Evolutionary conservation across 2,888 invertebrate genomes (phyloP), one percentile per base, ranked within the genome.

Genomic region (Drosophila meridionalis): DNA sequence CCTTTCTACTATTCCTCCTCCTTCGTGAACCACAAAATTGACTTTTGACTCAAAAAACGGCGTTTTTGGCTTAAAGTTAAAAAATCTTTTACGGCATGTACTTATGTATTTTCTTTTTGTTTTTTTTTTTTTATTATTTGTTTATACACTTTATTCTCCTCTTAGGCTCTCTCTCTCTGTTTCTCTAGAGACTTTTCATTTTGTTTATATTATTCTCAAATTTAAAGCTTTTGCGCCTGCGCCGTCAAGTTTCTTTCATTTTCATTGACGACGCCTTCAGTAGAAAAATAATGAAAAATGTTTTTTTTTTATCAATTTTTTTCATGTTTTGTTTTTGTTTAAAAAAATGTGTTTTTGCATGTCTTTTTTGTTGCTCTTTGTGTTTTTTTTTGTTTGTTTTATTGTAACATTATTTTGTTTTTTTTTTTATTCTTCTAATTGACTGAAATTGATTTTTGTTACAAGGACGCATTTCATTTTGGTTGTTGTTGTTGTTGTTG

Each of bases 391-490:
- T 82, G 79, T 76, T 75, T 67, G 59, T 76, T 66, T 76, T 76
- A 61, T 58, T 79, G 88, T 87, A 78, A 85, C 75, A 71, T 80
- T 48, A 11, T 63, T 70, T 72, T 80, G 63, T 73, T 68, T 80
- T 60, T 59, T 38, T 4, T 45, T 26, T 28, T 76, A 57, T 56
- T 64, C 78, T 66, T 76, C 87, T 92, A 92, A 92, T 92, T 92
- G 91, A 92, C 91, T 92, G 90, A 91, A 92, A 92, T 92, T 92
- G 92, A 92, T 92, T 91, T 90, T 91, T 87, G 91, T 91, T 90
- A 84, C 90, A 92, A 91, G 91, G 91, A 91, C 91, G 91, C 92
- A 89, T 91, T 82, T 77, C 68, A 48, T 58, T 2, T 71, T 65
- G 59, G 73, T 72, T 74, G 69, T 76, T 76, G 66, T 68, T 68